Base-by-base conservation (phyloP, 1,140 invertebrate species). In the Tetranychus cinnabarinus region DNA sequence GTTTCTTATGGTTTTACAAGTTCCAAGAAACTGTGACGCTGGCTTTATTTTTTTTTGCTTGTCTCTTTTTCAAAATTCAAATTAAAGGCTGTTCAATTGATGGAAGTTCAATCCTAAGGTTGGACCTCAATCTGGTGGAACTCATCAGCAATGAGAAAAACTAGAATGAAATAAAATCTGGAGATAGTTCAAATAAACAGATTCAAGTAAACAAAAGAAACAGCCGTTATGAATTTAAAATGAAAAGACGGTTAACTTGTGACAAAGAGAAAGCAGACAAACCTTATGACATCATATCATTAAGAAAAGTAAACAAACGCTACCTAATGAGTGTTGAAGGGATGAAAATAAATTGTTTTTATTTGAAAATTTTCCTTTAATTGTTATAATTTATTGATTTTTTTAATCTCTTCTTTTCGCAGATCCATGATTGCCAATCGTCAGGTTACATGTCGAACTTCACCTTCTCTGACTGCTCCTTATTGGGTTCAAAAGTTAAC, bases 121-220 rank as follows among this genome's bases (percentile, higher is more conserved):
- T 54, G 95, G 93, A 0, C 92, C 93, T 5, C 80, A 85, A 66
- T 89, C 88, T 65, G 95, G 93, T 34, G 93, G 93, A 1, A 97
- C 92, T 0, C 81, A 84, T 66, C 72, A 97, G 54, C 86, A n/a
- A n/a, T n/a, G n/a, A n/a, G n/a, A n/a, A n/a, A n/a, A n/a, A 86
- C 2, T 84, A 97, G 61, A 82, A 81, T 64, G 95, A 93, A 31
- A 79, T 82, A 65, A 85, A 92, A 73, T 74, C 97, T 54, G 92
- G 97, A 70, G 89, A 96, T 69, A 93, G 95, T 4, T 89, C 86
- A 39, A 81, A 80, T 63, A 84, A 91, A 61, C 80, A 80, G 2
- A 88, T 91, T 0, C 86, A 80, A 70, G 73, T 97, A 10, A 91
- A 93, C 73, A 83, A 90, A n/a, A n/a, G n/a, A n/a, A 83, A 90